A percentile compares a stretch with the other conserved stretches of the same genome.
These are phyloP conservation scores for Xenotilapia longispinis DNA, from an alignment of 2,113 vertebrate species.

Conservation along the genomic window DNA sequence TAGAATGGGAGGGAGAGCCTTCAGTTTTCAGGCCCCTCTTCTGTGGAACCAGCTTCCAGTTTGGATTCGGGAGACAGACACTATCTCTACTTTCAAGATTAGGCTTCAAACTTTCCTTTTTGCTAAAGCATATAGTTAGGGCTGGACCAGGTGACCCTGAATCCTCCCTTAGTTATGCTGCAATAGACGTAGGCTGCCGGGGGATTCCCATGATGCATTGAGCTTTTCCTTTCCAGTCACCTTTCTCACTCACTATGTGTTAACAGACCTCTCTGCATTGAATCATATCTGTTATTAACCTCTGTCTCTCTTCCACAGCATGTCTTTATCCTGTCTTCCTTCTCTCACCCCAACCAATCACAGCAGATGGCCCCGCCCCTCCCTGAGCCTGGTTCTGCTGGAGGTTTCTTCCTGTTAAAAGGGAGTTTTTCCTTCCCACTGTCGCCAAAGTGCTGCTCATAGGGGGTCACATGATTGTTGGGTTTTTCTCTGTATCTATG, in stretches of 20 bases:
- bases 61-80: too few species aligned
- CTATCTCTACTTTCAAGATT: too few species aligned
- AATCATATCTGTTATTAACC: not conserved
- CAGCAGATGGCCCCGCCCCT: not conserved
- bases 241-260: accelerated
- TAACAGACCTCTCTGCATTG: accelerated
- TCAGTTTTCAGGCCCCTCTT: too few species aligned
- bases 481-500: not conserved
- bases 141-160: too few species aligned
- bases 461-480: not conserved
- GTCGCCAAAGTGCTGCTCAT: not conserved
- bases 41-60: too few species aligned
- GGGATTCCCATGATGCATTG: too few species aligned
- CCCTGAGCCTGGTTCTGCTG: not conserved
- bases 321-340: not conserved
- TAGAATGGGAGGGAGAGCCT: too few species aligned
- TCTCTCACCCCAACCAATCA: accelerated
- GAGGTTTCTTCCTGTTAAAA: not conserved
- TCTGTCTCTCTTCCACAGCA: not conserved
- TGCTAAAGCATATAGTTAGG: too few species aligned
- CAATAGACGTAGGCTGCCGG: accelerated
- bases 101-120: too few species aligned
- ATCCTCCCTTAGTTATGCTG: too few species aligned
- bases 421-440: not conserved
- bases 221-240: too few species aligned